These are phyloP conservation scores for Sorex araneus DNA, from an alignment of 2,113 vertebrate species.

Conservation along the genomic window DNA sequence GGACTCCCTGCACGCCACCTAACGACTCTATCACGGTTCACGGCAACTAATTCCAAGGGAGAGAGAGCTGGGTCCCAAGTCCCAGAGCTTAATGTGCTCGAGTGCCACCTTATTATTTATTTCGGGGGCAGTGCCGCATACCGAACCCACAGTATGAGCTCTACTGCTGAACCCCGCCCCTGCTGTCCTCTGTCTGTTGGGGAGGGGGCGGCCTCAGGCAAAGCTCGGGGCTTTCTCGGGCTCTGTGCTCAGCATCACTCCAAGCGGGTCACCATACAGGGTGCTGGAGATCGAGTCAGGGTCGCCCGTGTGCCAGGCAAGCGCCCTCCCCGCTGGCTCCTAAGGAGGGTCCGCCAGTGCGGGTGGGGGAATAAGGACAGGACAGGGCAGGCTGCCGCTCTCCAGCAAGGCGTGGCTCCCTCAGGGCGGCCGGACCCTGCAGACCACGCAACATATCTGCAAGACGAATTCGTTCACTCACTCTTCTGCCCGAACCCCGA, in stretches of 20 bases:
- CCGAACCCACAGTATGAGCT: no score
- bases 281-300: no score
- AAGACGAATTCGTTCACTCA: neutral
- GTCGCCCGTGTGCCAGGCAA: no score
- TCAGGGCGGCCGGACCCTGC: neutral
- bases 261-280: no score
- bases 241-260: no score
- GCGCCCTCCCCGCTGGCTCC: neutral
- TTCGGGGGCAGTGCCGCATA: no score
- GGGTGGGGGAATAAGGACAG: neutral
- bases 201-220: no score
- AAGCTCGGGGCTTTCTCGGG: no score
- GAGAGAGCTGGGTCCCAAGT: constrained; percentile 41
- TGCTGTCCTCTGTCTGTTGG: no score
- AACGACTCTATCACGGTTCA: neutral
- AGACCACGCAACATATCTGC: neutral
- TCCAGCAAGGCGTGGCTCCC: neutral
- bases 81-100: constrained; percentile 44
- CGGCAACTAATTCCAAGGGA: constrained; percentile 43
- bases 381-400: neutral
- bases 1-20: neutral
- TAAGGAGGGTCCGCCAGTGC: neutral
- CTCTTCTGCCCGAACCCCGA: neutral
- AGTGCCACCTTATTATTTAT: neutral
- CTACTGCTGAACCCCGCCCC: no score